Evolutionary conservation across 2,113 vertebrate genomes (phyloP).

Genomic region (Anarrhichthys ocellatus): DNA sequence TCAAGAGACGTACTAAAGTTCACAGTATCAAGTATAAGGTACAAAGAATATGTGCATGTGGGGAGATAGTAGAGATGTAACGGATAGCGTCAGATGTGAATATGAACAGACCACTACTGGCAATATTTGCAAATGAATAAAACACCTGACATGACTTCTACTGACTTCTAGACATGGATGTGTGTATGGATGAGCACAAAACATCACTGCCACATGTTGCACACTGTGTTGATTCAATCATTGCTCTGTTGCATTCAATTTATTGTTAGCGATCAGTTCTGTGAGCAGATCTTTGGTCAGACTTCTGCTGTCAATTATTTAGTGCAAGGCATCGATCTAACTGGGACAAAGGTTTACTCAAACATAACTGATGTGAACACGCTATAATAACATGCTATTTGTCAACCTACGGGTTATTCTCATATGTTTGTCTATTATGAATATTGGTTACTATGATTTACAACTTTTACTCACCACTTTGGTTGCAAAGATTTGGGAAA

Average conservation of each 20-base stretch:
- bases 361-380: not conserved
- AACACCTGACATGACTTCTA: not conserved
- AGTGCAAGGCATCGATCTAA: not conserved
- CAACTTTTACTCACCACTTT: not conserved
- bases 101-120: not conserved
- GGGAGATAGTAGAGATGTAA: not conserved
- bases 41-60: not conserved
- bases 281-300: not conserved
- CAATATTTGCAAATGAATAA: not conserved
- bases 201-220: not conserved
- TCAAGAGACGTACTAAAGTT: not conserved
- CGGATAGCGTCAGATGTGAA: not conserved
- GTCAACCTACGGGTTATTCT: not conserved
- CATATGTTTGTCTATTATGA: not conserved
- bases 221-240: not conserved
- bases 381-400: not conserved
- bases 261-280: not conserved
- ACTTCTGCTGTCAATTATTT: constrained; percentile 4
- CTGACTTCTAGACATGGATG: not conserved
- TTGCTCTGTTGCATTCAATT: not conserved
- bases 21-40: not conserved
- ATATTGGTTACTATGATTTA: not conserved
- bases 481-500: not conserved
- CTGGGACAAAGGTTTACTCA: not conserved
- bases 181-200: not conserved